Evolutionary conservation across 2,113 vertebrate species (phyloP).

Genomic region (Rhinoptilus africanus): DNA sequence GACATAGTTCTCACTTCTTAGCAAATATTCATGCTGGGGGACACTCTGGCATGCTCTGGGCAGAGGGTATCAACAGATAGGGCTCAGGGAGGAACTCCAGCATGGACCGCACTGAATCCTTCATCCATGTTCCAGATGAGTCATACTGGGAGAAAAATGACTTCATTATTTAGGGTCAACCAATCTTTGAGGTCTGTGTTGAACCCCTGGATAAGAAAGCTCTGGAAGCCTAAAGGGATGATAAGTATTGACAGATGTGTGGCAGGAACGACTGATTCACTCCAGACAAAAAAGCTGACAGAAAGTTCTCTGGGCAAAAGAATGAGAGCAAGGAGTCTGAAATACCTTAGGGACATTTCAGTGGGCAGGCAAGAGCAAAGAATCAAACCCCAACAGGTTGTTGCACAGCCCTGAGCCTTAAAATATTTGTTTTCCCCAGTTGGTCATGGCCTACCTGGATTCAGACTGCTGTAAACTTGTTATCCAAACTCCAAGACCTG

Average conservation of each 20-base stretch:
- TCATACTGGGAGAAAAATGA: not conserved
- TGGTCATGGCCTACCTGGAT: not conserved
- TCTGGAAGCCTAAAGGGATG: not conserved
- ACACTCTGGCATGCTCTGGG: not conserved
- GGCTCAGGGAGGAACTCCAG: not conserved
- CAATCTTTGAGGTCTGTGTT: not conserved
- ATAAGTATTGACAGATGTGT: not conserved
- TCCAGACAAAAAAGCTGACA: not conserved
- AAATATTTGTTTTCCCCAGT: not conserved
- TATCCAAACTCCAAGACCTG: not conserved
- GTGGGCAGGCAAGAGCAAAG: not conserved
- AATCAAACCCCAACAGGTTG: not conserved
- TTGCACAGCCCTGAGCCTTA: not conserved
- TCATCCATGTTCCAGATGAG: not conserved
- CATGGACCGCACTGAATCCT: not conserved
- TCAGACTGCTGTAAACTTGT: not conserved
- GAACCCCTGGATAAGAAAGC: not conserved
- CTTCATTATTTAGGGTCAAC: not conserved
- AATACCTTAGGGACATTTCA: not conserved
- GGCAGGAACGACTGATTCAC: not conserved
- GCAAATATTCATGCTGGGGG: not conserved
- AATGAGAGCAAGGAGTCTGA: not conserved
- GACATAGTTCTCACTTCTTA: not conserved
- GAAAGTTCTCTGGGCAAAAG: not conserved
- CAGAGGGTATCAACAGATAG: not conserved